Percentiles rank a stretch among this genome's conserved stretches.
Conservation (phyloP, 92 coral and sea anemone species). For the Porites lobata region DNA sequence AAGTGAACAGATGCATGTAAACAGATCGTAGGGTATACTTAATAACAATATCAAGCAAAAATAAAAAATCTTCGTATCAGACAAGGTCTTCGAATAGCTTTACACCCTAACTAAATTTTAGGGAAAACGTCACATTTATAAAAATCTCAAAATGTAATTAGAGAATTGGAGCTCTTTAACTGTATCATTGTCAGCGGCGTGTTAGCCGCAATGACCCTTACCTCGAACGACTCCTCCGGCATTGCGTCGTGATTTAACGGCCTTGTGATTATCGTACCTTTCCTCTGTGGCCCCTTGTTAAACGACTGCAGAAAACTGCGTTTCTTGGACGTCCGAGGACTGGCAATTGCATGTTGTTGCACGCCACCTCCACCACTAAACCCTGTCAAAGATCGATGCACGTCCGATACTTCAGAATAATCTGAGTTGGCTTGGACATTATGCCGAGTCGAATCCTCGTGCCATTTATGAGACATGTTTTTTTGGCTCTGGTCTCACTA, state of each 20-base stretch:
- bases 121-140: no score
- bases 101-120: no score
- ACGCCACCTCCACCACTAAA: conserved; percentile 1
- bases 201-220: not conserved
- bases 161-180: no score
- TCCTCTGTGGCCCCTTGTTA: conserved; percentile 32
- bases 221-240: conserved; percentile 39
- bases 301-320: conserved; percentile 34
- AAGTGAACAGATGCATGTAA: no score
- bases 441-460: conserved; percentile 15
- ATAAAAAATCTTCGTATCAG: no score
- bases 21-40: no score
- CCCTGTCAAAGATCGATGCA: conserved; percentile 48
- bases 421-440: conserved; percentile 14
- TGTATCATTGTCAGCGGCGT: no score
- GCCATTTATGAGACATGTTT: conserved; percentile 38
- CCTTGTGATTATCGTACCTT: conserved; percentile 40
- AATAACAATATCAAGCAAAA: no score
- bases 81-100: no score
- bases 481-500: not conserved
- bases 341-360: conserved; percentile 33
- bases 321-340: conserved; percentile 39
- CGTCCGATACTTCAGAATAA: conserved; percentile 18
- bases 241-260: conserved; percentile 32
- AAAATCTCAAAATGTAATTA: no score